Conservation (phyloP, 37 sponge, comb jelly and placozoan species). For the Cliona cf. orientalis region DNA sequence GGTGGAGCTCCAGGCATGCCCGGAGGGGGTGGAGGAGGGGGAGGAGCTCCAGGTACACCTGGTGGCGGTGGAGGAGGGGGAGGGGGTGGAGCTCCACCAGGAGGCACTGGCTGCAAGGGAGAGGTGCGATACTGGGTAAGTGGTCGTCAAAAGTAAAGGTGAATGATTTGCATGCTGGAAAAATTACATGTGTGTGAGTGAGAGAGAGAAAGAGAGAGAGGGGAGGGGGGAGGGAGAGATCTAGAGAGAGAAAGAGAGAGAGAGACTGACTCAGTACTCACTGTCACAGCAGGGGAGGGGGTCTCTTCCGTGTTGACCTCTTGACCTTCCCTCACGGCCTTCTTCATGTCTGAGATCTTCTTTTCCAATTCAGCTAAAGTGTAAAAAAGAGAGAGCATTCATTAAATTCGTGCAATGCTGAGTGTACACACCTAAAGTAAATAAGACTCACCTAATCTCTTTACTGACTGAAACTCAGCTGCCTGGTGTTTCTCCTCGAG, state of each 20-base stretch:
- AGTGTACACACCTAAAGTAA: no score
- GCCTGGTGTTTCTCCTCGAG: conserved; percentile 67
- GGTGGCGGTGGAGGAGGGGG: conserved; percentile 31
- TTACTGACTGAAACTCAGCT: conserved; percentile 79
- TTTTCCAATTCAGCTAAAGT: conserved; percentile 84
- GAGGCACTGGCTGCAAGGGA: conserved; percentile 1
- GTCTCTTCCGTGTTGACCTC: not conserved
- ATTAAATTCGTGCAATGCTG: not conserved
- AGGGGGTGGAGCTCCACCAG: conserved; percentile 10
- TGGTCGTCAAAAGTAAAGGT: no score
- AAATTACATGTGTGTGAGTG: no score
- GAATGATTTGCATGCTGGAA: no score
- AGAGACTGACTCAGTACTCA: no score
- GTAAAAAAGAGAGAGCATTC: not conserved
- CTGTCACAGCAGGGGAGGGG: conserved; percentile 3
- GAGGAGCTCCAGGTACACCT: conserved; percentile 20
- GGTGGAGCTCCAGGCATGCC: conserved; percentile 3
- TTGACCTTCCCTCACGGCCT: conserved; percentile 22
- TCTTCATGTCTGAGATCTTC: conserved; percentile 70
- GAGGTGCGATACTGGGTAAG: not conserved
- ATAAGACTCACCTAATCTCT: conserved; percentile 72
- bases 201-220: no score
- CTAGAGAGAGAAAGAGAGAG: not conserved
- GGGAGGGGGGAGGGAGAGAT: no score
- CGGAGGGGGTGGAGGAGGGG: conserved; percentile 36